Conservation (phyloP, 2,888 invertebrate species). For the Anthrax anthrax region DNA sequence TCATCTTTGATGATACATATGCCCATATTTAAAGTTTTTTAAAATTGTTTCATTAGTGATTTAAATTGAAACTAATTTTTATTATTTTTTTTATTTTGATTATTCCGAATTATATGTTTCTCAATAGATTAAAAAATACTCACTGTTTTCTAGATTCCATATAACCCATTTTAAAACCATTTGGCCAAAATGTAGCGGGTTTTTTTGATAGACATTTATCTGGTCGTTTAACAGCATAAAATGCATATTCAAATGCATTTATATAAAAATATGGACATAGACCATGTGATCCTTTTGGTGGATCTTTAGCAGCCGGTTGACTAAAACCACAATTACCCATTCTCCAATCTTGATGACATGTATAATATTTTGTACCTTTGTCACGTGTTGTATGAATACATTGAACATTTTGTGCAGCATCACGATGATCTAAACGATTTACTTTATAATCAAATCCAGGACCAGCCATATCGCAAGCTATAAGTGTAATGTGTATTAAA, state of each 20-base stretch:
- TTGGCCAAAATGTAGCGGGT: conserved; percentile 19
- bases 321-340: conserved; percentile 27
- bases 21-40: too few relatives aligned
- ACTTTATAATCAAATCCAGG: conserved; percentile 28
- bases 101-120: too few relatives aligned
- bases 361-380: conserved; percentile 25
- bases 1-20: too few relatives aligned
- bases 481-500: background rate
- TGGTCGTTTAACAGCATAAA: conserved; percentile 24
- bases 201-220: conserved; percentile 18
- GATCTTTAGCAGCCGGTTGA: conserved; percentile 25
- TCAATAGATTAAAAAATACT: conserved; percentile 3
- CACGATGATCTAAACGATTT: conserved; percentile 19
- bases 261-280: conserved; percentile 29
- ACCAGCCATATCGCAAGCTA: conserved; percentile 33
- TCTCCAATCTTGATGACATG: conserved; percentile 29
- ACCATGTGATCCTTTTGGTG: conserved; percentile 24
- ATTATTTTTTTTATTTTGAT: too few relatives aligned
- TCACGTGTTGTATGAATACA: conserved; percentile 30
- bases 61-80: too few relatives aligned
- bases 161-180: conserved; percentile 28
- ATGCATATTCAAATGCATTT: conserved; percentile 28
- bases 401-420: conserved; percentile 26
- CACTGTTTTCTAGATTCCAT: conserved; percentile 21
- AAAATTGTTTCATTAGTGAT: too few relatives aligned